These are phyloP conservation scores for Danionella cerebrum DNA, from an alignment of 2,113 vertebrate species.

Conservation along the genomic window DNA sequence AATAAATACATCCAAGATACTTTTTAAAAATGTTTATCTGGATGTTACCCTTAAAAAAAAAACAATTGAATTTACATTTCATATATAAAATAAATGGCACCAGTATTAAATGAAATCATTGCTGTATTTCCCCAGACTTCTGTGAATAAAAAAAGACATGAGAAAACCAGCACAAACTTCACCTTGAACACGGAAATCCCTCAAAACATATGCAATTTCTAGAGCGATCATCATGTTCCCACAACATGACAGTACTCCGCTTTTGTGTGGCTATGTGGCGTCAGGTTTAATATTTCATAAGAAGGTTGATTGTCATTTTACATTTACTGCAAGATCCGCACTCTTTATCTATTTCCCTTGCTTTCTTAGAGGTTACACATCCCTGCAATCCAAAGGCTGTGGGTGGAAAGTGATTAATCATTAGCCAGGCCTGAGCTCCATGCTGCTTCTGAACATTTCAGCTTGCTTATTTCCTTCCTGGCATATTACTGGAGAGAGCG, in stretches of 20 bases:
- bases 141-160: too few species aligned
- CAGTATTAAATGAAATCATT: too few species aligned
- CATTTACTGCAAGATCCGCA: slow-evolving; percentile 12
- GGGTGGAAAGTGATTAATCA: slow-evolving; percentile 20
- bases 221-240: not conserved
- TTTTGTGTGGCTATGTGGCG: slow-evolving; percentile 1
- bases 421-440: slow-evolving; percentile 12
- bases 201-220: slow-evolving; percentile 2
- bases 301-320: slow-evolving; percentile 16
- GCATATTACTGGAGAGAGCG: slow-evolving; percentile 4
- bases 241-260: not conserved
- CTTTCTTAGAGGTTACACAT: not conserved
- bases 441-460: slow-evolving; percentile 27
- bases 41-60: too few species aligned
- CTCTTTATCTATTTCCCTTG: slow-evolving; percentile 5
- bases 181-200: not conserved
- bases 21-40: too few species aligned
- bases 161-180: not conserved
- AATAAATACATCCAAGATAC: too few species aligned
- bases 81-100: too few species aligned
- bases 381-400: slow-evolving; percentile 26
- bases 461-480: slow-evolving; percentile 13
- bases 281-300: slow-evolving; percentile 34
- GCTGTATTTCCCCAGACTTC: too few species aligned
- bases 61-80: too few species aligned